phyloP scores from a whole-genome alignment of 2,113 vertebrate species.

The Ginglymostoma cirratum region DNA sequence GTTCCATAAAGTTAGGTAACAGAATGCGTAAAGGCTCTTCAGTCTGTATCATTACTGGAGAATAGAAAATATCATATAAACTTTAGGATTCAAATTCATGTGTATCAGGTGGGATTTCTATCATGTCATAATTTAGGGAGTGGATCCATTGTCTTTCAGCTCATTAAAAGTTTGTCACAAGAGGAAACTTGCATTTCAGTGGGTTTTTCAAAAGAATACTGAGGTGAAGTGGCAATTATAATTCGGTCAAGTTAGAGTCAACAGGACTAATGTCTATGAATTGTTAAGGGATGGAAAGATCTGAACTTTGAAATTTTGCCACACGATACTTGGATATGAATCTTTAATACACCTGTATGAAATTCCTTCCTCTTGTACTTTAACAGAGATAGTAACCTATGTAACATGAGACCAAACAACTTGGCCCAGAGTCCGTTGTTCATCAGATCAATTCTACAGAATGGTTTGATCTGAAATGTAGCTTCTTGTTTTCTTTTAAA shows the following conservation, averaged over 20 bases:
- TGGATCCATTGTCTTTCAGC: not conserved
- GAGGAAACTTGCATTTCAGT: not conserved
- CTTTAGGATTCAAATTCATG: not conserved
- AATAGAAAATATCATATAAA: not conserved
- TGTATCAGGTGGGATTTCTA: not conserved
- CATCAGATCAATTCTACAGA: not conserved
- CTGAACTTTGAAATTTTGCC: not conserved
- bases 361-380: not conserved
- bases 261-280: not conserved
- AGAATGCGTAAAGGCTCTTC: too few relatives aligned
- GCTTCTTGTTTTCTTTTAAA: not conserved
- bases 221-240: not conserved
- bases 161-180: not conserved
- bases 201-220: not conserved
- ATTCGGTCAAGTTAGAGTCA: not conserved
- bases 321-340: not conserved
- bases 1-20: not conserved
- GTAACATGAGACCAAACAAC: not conserved
- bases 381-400: not conserved
- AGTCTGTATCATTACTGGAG: not conserved
- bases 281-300: not conserved
- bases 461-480: too few relatives aligned
- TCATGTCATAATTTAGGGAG: not conserved
- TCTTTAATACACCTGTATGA: not conserved
- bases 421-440: not conserved